These are phyloP conservation scores for Anagyrus pseudococci DNA, from an alignment of 2,888 invertebrate species.

Conservation along the genomic window DNA sequence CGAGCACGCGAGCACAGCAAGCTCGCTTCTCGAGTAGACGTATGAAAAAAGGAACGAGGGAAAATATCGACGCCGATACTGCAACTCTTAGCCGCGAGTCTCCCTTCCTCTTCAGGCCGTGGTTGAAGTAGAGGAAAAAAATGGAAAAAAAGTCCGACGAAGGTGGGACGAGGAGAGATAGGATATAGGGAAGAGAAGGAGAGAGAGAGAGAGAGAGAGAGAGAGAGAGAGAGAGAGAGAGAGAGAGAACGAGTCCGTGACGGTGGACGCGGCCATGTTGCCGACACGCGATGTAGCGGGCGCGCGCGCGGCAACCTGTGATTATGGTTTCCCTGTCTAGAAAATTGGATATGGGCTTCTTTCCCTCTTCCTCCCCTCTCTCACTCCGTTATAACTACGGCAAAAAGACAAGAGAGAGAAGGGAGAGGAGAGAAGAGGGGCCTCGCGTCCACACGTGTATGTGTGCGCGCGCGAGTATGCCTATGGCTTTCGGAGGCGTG, in stretches of 20 bases:
- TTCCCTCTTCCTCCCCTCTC: too few relatives aligned
- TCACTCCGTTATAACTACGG: too few relatives aligned
- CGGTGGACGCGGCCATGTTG: slow-evolving; percentile 54
- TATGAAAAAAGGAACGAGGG: slow-evolving; percentile 43
- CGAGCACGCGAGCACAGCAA: slow-evolving; percentile 31
- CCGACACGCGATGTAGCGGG: slow-evolving; percentile 49
- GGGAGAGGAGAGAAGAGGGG: too few relatives aligned
- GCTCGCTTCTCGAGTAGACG: slow-evolving; percentile 25
- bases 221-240: slow-evolving; percentile 36
- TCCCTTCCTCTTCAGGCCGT: neutral
- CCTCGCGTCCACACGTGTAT: neutral
- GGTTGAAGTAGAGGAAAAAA: slow-evolving; percentile 13
- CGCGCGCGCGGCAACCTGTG: slow-evolving; percentile 52
- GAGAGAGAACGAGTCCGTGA: slow-evolving; percentile 36
- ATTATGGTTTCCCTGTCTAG: slow-evolving; percentile 58
- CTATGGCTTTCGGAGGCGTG: slow-evolving; percentile 37
- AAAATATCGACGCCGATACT: slow-evolving; percentile 26
- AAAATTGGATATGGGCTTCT: slow-evolving; percentile 55
- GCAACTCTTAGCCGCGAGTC: slow-evolving; percentile 3
- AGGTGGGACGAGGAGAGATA: too few relatives aligned
- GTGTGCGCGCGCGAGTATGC: neutral
- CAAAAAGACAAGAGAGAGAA: slow-evolving; percentile 1
- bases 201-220: slow-evolving; percentile 39
- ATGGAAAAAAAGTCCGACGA: slow-evolving; percentile 29
- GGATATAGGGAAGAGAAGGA: slow-evolving; percentile 36